phyloP scores from a whole-genome alignment of 64 coral and sea anemone genomes.

The Astreopora myriophthalma region DNA sequence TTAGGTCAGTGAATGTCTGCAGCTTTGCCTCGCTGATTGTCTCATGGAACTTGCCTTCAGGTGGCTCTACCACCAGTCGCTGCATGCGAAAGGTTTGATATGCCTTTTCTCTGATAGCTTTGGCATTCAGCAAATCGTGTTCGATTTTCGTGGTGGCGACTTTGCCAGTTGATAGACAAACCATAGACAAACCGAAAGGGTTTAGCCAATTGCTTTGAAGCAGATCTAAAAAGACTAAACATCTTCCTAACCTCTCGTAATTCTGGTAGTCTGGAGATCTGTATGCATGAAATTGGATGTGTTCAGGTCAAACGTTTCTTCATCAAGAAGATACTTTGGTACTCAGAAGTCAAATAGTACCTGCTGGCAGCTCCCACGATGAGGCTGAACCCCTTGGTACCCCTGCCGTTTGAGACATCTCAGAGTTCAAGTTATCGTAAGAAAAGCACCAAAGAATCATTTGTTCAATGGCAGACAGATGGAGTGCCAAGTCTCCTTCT shows the following conservation, averaged over 20 bases:
- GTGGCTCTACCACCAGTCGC: background rate
- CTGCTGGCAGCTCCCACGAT: slow-evolving; percentile 47
- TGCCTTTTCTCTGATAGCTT: slow-evolving; percentile 14
- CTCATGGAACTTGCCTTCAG: slow-evolving; percentile 10
- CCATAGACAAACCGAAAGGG: slow-evolving; percentile 55
- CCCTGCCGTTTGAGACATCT: slow-evolving; percentile 43
- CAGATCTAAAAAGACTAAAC: slow-evolving; percentile 45
- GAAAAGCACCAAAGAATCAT: slow-evolving; percentile 77
- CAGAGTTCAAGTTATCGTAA: slow-evolving; percentile 49
- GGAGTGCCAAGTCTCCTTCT: slow-evolving; percentile 66
- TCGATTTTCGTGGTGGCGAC: slow-evolving; percentile 18
- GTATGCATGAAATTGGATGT: slow-evolving; percentile 41
- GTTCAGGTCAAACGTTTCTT: slow-evolving; percentile 44
- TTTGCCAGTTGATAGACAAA: slow-evolving; percentile 56
- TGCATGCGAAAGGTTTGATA: slow-evolving; percentile 5
- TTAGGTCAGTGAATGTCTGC: slow-evolving; percentile 42
- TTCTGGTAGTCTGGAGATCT: slow-evolving; percentile 59
- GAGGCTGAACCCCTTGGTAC: slow-evolving; percentile 66
- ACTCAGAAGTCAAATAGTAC: slow-evolving; percentile 62
- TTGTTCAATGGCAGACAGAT: slow-evolving; percentile 46
- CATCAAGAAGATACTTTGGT: slow-evolving; percentile 64
- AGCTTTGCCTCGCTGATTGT: slow-evolving; percentile 41
- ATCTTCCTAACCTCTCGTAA: slow-evolving; percentile 59
- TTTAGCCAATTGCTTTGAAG: slow-evolving; percentile 58
- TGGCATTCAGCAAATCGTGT: slow-evolving; percentile 21